Evolutionary conservation across 2,113 vertebrate species (phyloP), one percentile per base, ranked within the genome.

Genomic region (Limnothrissa miodon): DNA sequence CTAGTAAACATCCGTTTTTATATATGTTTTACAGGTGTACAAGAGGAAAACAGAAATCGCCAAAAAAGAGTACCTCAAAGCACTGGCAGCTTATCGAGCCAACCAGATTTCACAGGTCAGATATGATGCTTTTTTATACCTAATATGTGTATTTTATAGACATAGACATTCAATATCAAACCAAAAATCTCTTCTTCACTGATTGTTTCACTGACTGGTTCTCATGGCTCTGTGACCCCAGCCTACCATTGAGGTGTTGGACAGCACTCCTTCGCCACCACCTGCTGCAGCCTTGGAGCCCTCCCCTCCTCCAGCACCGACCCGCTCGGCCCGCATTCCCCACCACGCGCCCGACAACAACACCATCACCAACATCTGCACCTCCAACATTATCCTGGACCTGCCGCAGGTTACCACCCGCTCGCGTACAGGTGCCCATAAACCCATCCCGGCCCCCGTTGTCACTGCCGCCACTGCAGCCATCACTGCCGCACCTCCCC

Each of bases 41-140:
- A 97, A 97, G 87, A 94, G 96, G 89, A 97, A 97, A 90, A 96
- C 96, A 0, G 96, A 97, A 88, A 95, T 94, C 0, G 96, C 96
- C 0, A 97, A 96, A 89, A 96, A 94, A 87, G 97, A 97, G 44
- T 97, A 97, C 88, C 87, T 97, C 78, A 96, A 97, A 90, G 96
- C 95, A 0, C 87, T 98, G 84, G 93, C 95, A 4, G 95, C 96
- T 78, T 98, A 98, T 90, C 93, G 93, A 87, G 93, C 92, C 82
- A 92, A 93, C 80, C 95, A 95, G 25, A 90, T 91, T 1, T 93
- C 95, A 78, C 95, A 97, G 95, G 96, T 97, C 90, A 88, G 78
- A 45, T 39, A 6, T 42, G 42, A 42, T n/a, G n/a, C n/a, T n/a
- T n/a, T n/a, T n/a, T n/a, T n/a, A n/a, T 6, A 42, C 42, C 42